phyloP scores from a whole-genome alignment of 2,797 vertebrate genomes.

The Coregonus sp. region DNA sequence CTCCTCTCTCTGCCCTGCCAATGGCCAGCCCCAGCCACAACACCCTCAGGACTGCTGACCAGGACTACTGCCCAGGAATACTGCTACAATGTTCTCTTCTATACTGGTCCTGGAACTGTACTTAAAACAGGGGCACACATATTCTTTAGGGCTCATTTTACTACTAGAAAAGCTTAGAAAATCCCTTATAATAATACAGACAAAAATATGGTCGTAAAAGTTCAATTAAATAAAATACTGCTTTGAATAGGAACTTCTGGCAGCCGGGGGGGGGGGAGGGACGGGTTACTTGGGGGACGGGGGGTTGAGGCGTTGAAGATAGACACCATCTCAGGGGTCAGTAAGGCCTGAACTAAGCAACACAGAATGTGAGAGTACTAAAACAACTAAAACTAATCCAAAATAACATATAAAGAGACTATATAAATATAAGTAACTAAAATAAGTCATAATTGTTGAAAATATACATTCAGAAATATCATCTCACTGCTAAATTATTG shows the following conservation, averaged over 20 bases:
- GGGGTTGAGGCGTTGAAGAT: too few relatives aligned
- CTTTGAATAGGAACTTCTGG: constrained; percentile 13
- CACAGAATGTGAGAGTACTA: not conserved
- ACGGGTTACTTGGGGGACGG: too few relatives aligned
- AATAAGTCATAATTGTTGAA: too few relatives aligned
- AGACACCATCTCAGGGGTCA: constrained; percentile 20
- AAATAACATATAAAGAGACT: not conserved
- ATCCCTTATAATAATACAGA: not conserved
- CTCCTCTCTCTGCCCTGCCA: constrained; percentile 30
- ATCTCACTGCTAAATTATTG: too few relatives aligned
- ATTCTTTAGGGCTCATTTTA: constrained; percentile 12
- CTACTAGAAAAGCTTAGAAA: not conserved
- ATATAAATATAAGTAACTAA: not conserved
- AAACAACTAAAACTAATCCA: not conserved
- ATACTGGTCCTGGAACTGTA: constrained; percentile 24
- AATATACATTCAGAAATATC: too few relatives aligned
- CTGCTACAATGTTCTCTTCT: constrained; percentile 27
- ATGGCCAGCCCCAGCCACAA: constrained; percentile 29
- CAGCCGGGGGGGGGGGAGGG: too few relatives aligned
- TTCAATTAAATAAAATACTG: not conserved
- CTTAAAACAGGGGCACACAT: constrained; percentile 38
- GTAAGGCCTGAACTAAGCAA: constrained; percentile 14
- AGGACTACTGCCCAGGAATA: constrained; percentile 25
- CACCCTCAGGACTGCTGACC: constrained; percentile 27
- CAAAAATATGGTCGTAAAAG: not conserved